Evolutionary conservation across 2,888 invertebrate species (phyloP).

Genomic region (Ornithoptera alexandrae): DNA sequence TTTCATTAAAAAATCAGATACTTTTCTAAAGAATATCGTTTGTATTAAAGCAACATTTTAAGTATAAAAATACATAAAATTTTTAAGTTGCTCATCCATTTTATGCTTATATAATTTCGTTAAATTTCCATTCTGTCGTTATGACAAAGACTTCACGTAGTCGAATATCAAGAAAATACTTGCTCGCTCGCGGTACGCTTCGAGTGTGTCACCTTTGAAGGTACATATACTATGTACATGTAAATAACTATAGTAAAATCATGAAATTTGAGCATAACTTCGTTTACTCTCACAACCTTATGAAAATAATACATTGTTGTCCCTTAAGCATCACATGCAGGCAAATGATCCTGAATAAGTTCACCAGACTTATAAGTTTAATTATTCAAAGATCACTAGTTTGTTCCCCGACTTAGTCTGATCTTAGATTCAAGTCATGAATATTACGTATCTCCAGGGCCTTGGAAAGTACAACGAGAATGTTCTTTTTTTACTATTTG

Average conservation of each 20-base stretch:
- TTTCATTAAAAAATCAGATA: no score
- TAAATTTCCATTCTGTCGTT: not conserved
- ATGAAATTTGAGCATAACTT: not conserved
- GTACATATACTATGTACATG: not conserved
- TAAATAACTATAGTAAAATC: not conserved
- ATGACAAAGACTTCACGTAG: not conserved
- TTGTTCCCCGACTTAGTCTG: slow-evolving; percentile 8
- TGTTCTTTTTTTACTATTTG: not conserved
- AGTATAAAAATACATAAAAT: not conserved
- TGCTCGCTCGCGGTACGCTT: not conserved
- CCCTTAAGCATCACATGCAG: not conserved
- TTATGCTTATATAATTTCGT: not conserved
- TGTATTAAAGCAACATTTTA: not conserved
- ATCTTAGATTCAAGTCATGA: slow-evolving; percentile 17
- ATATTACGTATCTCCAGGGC: slow-evolving; percentile 17
- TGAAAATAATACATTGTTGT: not conserved
- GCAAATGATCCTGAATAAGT: not conserved
- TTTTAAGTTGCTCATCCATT: not conserved
- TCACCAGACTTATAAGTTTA: slow-evolving; percentile 2
- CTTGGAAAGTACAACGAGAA: not conserved
- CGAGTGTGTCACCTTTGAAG: not conserved
- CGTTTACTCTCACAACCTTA: not conserved
- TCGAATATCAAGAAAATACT: not conserved
- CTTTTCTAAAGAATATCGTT: not conserved
- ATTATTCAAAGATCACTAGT: slow-evolving; percentile 19